Base-by-base conservation (phyloP, 1,140 invertebrate genomes). In the Oedothorax gibbosus region DNA sequence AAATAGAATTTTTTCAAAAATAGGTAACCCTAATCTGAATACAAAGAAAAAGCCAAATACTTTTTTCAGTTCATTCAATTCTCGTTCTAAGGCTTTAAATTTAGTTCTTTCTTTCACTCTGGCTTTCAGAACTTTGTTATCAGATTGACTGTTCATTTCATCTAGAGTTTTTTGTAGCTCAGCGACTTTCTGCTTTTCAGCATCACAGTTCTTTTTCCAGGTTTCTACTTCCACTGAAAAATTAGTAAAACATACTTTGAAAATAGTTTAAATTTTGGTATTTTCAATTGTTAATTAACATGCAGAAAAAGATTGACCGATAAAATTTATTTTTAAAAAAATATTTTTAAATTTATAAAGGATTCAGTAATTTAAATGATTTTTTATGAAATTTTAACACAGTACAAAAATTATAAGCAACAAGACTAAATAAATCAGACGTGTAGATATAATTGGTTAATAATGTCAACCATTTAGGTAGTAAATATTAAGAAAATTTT, bases 71-170 rank as follows among this genome's bases (percentile, higher is more conserved):
- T 68, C 80, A 73, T 95, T 93, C 79, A 96, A 90, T 89, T 96
- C 94, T 87, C 96, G 95, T 87, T 95, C 95, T 87, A 96, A 90
- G 89, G 93, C 93, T 89, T 96, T 97, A 18, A 96, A 89, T 91
- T 96, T 96, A 54, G 92, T 92, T 88, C 94, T 95, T 87, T 94
- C 93, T 87, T 94, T 93, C 7, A 94, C 94, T 89, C 96, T 96
- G 49, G 96, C 91, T 91, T 96, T 96, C 57, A 96, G 93, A 92
- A 95, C 60, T 60, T 85, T 85, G 11, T 76, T 79, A 15, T 85
- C 68, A 10, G 77, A 95, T 88, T 93, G 93, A 89, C 95, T 95
- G 89, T 95, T 96, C 8, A 93, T 91, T 81, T 94, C 93, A 78
- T 95, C 94, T 77, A 96, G 89, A 88, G 94, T 93, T 87, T 93